Conservation (phyloP, 2,113 vertebrate genomes). For the Chrysemys picta region DNA sequence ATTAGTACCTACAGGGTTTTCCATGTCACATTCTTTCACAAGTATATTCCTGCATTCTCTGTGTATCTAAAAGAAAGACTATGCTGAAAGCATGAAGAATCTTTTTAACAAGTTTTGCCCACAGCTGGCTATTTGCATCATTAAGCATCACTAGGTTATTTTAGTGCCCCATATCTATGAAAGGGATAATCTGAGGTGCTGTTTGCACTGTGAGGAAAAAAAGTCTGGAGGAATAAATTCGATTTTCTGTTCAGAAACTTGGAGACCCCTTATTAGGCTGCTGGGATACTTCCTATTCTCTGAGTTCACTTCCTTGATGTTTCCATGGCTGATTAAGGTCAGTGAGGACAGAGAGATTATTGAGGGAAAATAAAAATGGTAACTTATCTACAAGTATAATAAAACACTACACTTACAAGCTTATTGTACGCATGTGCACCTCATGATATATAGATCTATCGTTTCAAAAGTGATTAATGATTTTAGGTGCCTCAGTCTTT, state of each 20-base stretch:
- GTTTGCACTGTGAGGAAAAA: not conserved
- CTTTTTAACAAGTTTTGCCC: not conserved
- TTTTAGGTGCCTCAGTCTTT: not conserved
- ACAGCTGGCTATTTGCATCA: not conserved
- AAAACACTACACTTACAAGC: not conserved
- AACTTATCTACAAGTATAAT: not conserved
- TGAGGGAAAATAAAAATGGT: not conserved
- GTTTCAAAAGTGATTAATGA: not conserved
- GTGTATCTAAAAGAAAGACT: not conserved
- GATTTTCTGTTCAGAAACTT: not conserved
- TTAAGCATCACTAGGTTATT: rapidly evolving
- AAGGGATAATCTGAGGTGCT: not conserved
- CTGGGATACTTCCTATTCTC: not conserved
- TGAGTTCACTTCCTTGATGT: not conserved
- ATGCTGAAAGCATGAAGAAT: rapidly evolving
- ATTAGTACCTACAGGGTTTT: rapidly evolving
- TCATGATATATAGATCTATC: not conserved
- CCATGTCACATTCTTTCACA: rapidly evolving
- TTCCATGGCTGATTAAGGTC: not conserved
- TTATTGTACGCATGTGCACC: not conserved
- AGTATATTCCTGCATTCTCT: rapidly evolving
- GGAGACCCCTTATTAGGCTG: not conserved
- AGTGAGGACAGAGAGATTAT: not conserved
- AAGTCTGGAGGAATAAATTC: not conserved
- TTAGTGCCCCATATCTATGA: rapidly evolving